Base-by-base conservation (phyloP, 2,797 vertebrate genomes). In the Hipposideros larvatus region DNA sequence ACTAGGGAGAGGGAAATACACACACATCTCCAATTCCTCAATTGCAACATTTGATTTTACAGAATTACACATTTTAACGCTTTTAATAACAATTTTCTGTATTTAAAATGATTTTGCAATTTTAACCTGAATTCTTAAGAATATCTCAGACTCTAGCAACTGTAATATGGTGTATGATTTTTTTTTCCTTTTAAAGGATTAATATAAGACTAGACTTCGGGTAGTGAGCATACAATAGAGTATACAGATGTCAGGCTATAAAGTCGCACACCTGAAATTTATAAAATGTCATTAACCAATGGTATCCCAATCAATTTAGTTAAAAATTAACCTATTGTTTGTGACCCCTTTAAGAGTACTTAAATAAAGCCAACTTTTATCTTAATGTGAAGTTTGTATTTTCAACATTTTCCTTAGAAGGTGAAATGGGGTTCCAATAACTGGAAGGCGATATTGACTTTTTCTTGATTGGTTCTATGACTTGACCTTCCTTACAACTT, bases 401-500 rank as follows among this genome's bases (percentile, higher is more conserved):
- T 79, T 71, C 87, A 95, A 41, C 26, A 68, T 74, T 65, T 83
- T 70, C 63, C 74, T 48, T 82, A 8, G 48, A 65, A 92, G 43
- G 46, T 11, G 4, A 91, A 88, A 53, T 31, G 9, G 68, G 28
- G 43, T 59, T 96, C 7, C 16, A 46, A 26, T 73, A 11, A 15
- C 7, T 66, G 59, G 46, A 90, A 91, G 66, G 37, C 14, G 18
- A 82, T 19, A 11, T 0, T 85, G 93, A 90, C 73, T 24, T 87
- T 78, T 70, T 85, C 91, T 46, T 46, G 68, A 24, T 26, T 53
- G 75, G 37, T 57, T 28, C 53, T 24, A 6, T 18, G 90, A 34
- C 51, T 82, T 73, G 95, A 96, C 96, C 75, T 96, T 93, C 87
- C 92, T 95, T 66, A 91, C 75, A 55, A 34, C 57, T 68, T 79